Base-by-base conservation (phyloP, 2,888 invertebrate genomes). In the Atethmia centrago region DNA sequence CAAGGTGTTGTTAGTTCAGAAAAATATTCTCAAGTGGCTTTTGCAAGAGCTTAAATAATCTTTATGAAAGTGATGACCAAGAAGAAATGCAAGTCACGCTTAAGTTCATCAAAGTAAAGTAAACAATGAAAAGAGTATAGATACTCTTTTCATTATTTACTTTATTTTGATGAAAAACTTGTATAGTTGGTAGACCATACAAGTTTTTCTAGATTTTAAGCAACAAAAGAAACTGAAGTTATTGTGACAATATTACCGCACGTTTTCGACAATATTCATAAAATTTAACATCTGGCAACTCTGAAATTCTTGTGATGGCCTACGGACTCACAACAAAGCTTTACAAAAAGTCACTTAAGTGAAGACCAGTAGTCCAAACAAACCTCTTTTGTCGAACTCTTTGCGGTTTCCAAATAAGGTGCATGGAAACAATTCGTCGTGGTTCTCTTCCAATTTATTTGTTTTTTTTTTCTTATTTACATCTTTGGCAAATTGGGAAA, bases 281-380 rank as follows among this genome's bases (percentile, higher is more conserved):
- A 36, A 53, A 55, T 66, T 66, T 66, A 21, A 62, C 36, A 77
- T 53, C 62, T 85, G 85, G 86, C 73, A 83, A 79, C 77, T 72
- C 61, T 49, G 40, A 72, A 82, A 69, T 79, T 40, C 49, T 75
- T 74, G n/a, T 71, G 65, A 78, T 78, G 42, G 72, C 75, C 65
- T 59, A 79, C 68, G 71, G 77, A 63, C 45, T 51, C 58, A 62
- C 67, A 92, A 75, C 76, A 79, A 83, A 76, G 67, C n/a, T 7
- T 69, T 66, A 67, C 49, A 83, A 86, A 86, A 86, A 86, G 93
- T 93, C 93, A 93, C 93, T 90, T 87, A 89, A 85, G 88, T 90
- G 90, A 94, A 95, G 93, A 94, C 95, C 94, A 94, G 95, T 95
- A 95, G 95, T 94, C 92, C 78, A 87, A 81, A 79, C 79, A 80